phyloP scores from a whole-genome alignment of 2,113 vertebrate species.

The Microcebus griseorufus region DNA sequence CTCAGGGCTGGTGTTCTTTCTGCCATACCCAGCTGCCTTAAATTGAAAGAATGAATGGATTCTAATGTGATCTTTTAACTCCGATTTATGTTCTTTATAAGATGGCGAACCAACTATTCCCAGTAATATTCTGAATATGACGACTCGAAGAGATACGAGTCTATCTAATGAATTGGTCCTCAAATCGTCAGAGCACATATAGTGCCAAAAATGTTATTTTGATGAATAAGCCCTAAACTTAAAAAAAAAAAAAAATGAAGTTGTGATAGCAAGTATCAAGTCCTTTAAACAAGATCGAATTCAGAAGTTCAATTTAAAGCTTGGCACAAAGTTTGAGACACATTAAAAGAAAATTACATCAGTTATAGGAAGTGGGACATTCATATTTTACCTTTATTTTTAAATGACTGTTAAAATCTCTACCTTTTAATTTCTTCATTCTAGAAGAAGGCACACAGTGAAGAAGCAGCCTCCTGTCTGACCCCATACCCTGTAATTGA shows the following conservation, averaged over 20 bases:
- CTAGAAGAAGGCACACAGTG: background rate
- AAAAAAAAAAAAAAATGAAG: background rate
- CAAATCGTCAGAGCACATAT: background rate
- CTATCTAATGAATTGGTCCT: constrained; percentile 23
- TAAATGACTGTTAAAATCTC: constrained; percentile 39
- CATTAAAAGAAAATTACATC: constrained; percentile 81
- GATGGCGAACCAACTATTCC: background rate
- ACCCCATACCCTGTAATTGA: background rate
- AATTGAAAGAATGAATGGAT: background rate
- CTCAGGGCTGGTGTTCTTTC: background rate
- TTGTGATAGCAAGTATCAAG: constrained; percentile 50
- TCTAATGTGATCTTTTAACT: background rate
- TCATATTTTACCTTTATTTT: constrained; percentile 71
- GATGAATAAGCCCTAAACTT: constrained; percentile 35
- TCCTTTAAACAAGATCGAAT: constrained; percentile 67
- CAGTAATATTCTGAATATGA: background rate
- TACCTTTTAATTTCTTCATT: constrained; percentile 24
- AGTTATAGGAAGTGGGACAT: constrained; percentile 52
- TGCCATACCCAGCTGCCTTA: background rate
- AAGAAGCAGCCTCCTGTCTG: background rate
- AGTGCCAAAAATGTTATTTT: constrained; percentile 29
- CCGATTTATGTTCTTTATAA: background rate
- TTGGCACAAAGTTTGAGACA: constrained; percentile 74
- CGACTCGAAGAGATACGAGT: fast-evolving
- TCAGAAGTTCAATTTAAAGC: constrained; percentile 78